phyloP scores from a whole-genome alignment of 2,797 vertebrate genomes.

The Galagoides demidoff region DNA sequence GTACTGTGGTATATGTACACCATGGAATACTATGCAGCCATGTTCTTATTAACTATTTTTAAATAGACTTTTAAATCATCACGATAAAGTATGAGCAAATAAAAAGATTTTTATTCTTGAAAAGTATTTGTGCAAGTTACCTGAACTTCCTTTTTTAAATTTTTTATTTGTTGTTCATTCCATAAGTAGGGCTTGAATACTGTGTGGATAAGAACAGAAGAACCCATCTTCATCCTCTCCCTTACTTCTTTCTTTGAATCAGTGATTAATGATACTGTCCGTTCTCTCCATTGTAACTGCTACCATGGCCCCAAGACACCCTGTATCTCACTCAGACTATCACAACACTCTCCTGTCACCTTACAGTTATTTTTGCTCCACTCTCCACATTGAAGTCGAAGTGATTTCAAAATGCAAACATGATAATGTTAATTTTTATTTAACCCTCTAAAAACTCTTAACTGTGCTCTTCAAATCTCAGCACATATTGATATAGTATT shows the following conservation, averaged over 20 bases:
- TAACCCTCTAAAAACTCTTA: not conserved
- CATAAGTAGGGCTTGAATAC: not conserved
- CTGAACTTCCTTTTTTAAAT: not conserved
- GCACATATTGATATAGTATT: not conserved
- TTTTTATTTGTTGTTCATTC: not conserved
- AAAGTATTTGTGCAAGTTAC: not conserved
- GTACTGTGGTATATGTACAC: no score
- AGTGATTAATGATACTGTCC: not conserved
- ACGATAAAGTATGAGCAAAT: not conserved
- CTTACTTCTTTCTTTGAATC: not conserved
- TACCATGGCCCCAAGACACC: not conserved
- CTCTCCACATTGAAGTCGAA: not conserved
- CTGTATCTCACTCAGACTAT: not conserved
- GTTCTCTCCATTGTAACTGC: not conserved
- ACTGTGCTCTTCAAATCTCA: not conserved
- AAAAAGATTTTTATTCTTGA: not conserved
- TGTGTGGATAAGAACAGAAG: not conserved
- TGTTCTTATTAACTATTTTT: not conserved
- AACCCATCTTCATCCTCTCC: not conserved
- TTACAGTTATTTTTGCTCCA: not conserved
- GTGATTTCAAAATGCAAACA: slow-evolving; percentile 1
- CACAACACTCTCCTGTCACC: not conserved
- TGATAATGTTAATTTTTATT: not conserved
- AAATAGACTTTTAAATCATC: not conserved
- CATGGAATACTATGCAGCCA: no score